Evolutionary conservation across 2,797 vertebrate species (phyloP).

Genomic region (Diplodus puntazzo): DNA sequence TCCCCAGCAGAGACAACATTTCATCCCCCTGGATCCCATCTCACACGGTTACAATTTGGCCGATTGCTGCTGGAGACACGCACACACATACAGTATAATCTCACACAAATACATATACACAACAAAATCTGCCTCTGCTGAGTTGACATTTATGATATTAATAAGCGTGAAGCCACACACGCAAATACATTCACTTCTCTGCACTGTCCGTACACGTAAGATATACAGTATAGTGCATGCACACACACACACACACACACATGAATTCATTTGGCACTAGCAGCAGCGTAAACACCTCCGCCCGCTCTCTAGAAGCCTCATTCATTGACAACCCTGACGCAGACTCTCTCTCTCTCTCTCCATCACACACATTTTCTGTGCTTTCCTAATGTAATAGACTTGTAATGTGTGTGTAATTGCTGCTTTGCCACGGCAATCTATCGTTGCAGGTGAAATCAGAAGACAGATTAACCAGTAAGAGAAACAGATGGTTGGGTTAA

Average conservation of each 20-base stretch:
- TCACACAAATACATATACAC: conserved; percentile 1
- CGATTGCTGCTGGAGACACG: conserved; percentile 35
- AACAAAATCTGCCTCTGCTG: conserved; percentile 14
- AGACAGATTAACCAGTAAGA: conserved; percentile 3
- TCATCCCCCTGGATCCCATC: conserved; percentile 52
- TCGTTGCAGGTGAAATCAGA: conserved; percentile 32
- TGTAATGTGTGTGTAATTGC: conserved; percentile 59
- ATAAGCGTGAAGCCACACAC: conserved; percentile 4
- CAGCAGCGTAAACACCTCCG: conserved; percentile 34
- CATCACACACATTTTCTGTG: conserved; percentile 19
- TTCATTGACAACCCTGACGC: conserved; percentile 49
- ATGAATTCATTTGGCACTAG: conserved; percentile 31
- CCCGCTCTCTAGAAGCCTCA: conserved; percentile 38
- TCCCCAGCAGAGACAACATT: conserved; percentile 50
- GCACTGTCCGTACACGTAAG: not conserved
- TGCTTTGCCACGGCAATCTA: conserved; percentile 42
- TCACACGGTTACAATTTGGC: conserved; percentile 48
- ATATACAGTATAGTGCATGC: not conserved
- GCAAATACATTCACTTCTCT: conserved; percentile 10
- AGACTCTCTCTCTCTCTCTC: not conserved
- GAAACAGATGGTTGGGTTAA: not conserved
- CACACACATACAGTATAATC: conserved; percentile 7
- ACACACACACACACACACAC: conserved; percentile 3
- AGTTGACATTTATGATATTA: conserved; percentile 5
- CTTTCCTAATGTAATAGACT: conserved; percentile 53